Base-by-base conservation (phyloP, 35 echinoderm and acorn worm species). In the Strongylocentrotus purpuratus region DNA sequence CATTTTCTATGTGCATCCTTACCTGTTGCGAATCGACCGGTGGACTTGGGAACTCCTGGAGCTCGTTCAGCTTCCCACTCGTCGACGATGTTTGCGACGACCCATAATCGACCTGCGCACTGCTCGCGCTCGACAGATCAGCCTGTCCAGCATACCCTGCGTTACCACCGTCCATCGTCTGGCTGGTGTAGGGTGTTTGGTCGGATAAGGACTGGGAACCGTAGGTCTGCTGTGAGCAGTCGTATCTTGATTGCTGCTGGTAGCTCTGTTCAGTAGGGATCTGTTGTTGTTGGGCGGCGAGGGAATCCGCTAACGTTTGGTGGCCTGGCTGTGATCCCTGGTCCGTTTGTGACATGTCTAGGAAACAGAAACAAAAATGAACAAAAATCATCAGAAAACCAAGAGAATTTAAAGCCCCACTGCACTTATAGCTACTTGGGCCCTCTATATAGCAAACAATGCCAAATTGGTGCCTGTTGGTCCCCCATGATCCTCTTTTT, bases 21-120 rank as follows among this genome's bases (percentile, higher is more conserved):
- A 94, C 55, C 22, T 95, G 93, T 95, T 98, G 97, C 25, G 97
- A 45, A 91, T 98, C 97, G n/a, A 95, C 94, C 17, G 96, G 97
- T 61, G 96, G 86, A 92, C 96, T 96, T 31, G 96, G 94, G 20
- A 94, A 96, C 48, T 96, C 96, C 0, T 94, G 86, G 7, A 91
- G 48, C 33, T 94, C 93, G 4, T 45, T 60, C 12, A 94, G n/a
- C 71, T 95, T 86, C 41, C 13, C 32, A 87, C 46, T 46, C 86
- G 85, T 85, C 86, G 94, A 87, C 46, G 94, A 95, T 32, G 95
- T 95, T 33, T 95, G 95, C 8, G 91, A 93, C 28, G 91, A 93
- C 5, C 91, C 91, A 28, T 93, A 93, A 33, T 93, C 91, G 10
- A 93, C 91, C 48, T 93, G 91, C 46, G 46, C 47, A 46, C 91